These are phyloP conservation scores for Plotosus lineatus DNA, from an alignment of 2,113 vertebrate genomes.

Conservation along the genomic window DNA sequence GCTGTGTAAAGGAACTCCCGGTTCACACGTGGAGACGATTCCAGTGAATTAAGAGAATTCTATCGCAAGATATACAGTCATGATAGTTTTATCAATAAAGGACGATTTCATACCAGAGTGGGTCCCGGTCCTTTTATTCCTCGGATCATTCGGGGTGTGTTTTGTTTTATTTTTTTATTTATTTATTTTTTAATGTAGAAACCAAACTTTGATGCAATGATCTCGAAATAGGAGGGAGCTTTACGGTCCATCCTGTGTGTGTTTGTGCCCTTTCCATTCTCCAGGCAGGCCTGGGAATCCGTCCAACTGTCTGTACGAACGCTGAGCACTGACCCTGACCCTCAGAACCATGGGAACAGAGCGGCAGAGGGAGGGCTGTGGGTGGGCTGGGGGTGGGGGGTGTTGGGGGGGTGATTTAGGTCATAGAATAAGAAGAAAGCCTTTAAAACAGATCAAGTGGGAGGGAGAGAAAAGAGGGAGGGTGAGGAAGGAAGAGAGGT, in stretches of 20 bases:
- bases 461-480: constrained; percentile 23
- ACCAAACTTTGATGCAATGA: too few relatives aligned
- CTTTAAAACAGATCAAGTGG: constrained; percentile 8
- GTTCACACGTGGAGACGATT: background rate
- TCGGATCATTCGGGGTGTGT: too few relatives aligned
- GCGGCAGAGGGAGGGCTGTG: too few relatives aligned
- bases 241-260: background rate
- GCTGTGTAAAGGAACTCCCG: background rate
- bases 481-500: constrained; percentile 24
- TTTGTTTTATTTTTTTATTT: too few relatives aligned
- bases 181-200: too few relatives aligned
- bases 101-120: constrained; percentile 9
- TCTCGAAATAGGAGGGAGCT: background rate
- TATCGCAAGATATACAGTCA: background rate
- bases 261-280: constrained; percentile 46
- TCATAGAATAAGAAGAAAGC: constrained; percentile 14
- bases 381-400: too few relatives aligned
- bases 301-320: constrained; percentile 58
- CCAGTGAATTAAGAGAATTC: background rate
- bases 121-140: too few relatives aligned
- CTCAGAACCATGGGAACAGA: constrained; percentile 54
- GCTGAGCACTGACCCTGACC: constrained; percentile 45
- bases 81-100: constrained; percentile 48
- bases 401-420: constrained; percentile 8
- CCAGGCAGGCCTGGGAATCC: constrained; percentile 57